These are phyloP conservation scores for Bergia sp. DNA, from an alignment of 92 coral and sea anemone species.

Conservation along the genomic window DNA sequence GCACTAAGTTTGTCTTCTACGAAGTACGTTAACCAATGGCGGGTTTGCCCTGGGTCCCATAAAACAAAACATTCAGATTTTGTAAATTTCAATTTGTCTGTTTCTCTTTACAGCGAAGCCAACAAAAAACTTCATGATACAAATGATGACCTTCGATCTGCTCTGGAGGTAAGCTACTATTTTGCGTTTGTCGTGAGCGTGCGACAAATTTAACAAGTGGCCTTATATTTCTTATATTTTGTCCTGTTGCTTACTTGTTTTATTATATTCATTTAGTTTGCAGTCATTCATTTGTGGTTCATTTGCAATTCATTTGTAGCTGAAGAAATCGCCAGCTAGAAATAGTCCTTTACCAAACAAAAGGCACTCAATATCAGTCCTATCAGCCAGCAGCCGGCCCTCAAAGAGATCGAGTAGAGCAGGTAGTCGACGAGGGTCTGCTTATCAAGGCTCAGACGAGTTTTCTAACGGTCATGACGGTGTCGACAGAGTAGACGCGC, in stretches of 20 bases:
- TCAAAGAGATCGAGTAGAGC: conserved; percentile 13
- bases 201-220: no score
- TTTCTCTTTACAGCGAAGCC: conserved; percentile 74
- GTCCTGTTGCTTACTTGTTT: background rate
- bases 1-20: conserved; percentile 17
- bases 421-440: conserved; percentile 20
- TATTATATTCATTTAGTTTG: background rate
- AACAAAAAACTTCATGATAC: conserved; percentile 93
- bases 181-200: background rate
- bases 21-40: conserved; percentile 12
- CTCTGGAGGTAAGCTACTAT: conserved; percentile 67
- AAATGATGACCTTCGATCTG: conserved; percentile 92
- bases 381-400: conserved; percentile 55
- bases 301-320: background rate
- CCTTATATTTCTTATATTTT: no score
- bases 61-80: background rate
- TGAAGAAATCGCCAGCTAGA: conserved; percentile 30
- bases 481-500: conserved; percentile 42
- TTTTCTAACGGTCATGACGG: background rate
- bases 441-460: conserved; percentile 28
- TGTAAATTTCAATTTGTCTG: background rate
- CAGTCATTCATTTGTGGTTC: background rate
- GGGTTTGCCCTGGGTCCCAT: background rate
- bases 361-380: conserved; percentile 80
- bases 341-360: conserved; percentile 86